phyloP scores from a whole-genome alignment of 1,140 invertebrate genomes.

The Dolichoris vasculosae region DNA sequence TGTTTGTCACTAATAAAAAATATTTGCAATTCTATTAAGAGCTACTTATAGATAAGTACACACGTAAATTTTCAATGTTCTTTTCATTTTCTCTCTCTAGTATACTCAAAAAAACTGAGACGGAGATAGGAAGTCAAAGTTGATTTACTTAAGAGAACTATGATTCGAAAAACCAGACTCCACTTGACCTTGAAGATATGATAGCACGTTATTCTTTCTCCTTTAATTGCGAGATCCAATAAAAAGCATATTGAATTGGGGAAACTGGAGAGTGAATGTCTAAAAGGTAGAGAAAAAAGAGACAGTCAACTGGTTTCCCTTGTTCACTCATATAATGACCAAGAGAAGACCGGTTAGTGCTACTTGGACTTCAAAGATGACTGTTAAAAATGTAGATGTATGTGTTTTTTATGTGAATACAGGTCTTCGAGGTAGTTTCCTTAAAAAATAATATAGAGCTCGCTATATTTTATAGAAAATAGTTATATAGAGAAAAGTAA shows the following conservation, averaged over 20 bases:
- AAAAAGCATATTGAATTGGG: slow-evolving; percentile 36
- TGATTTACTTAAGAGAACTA: slow-evolving; percentile 45
- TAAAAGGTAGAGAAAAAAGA: slow-evolving; percentile 51
- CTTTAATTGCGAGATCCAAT: background rate
- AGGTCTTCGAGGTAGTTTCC: no score
- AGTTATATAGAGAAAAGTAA: no score
- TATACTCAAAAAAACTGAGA: slow-evolving; percentile 44
- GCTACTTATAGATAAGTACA: no score
- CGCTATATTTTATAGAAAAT: no score
- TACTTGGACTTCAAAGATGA: background rate
- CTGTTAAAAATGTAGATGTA: background rate
- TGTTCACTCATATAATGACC: slow-evolving; percentile 19
- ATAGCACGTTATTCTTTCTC: background rate
- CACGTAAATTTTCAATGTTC: no score
- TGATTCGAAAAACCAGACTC: slow-evolving; percentile 67
- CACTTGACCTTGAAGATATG: slow-evolving; percentile 64
- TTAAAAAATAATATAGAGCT: no score
- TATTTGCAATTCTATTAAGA: no score
- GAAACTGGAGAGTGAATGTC: slow-evolving; percentile 12
- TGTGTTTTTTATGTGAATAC: no score
- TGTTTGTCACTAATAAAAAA: no score
- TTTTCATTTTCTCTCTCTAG: background rate
- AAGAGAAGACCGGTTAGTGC: slow-evolving; percentile 21
- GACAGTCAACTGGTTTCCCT: slow-evolving; percentile 31
- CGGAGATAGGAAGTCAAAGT: slow-evolving; percentile 63